phyloP scores from a whole-genome alignment of 2,888 invertebrate genomes.

The Dryadula phaetusa region DNA sequence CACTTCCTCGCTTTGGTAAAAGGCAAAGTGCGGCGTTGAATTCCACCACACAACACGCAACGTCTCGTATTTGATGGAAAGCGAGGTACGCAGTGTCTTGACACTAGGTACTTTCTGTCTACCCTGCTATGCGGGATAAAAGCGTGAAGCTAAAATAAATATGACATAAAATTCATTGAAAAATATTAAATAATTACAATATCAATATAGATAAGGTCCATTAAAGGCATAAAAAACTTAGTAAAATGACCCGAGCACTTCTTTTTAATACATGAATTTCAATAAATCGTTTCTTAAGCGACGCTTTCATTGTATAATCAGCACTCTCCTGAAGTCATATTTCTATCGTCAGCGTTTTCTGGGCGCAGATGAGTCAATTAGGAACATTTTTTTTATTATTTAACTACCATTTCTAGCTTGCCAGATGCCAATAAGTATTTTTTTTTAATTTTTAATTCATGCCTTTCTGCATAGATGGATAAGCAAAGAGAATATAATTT shows the following conservation, averaged over 20 bases:
- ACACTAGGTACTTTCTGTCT: too few species aligned
- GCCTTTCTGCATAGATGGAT: not conserved
- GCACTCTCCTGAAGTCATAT: slow-evolving; percentile 1
- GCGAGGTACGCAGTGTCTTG: too few species aligned
- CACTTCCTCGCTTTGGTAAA: too few species aligned
- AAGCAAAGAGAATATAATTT: not conserved
- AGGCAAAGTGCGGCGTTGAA: too few species aligned
- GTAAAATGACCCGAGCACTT: not conserved
- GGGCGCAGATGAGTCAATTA: slow-evolving; percentile 10
- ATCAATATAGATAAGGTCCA: too few species aligned
- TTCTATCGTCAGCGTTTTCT: slow-evolving; percentile 2
- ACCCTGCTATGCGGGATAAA: too few species aligned
- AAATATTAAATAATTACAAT: too few species aligned
- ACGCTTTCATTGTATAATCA: not conserved
- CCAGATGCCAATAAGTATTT: not conserved
- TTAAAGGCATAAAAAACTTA: not conserved
- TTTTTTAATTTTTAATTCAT: not conserved
- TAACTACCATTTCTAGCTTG: not conserved
- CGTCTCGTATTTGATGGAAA: too few species aligned
- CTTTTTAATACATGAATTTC: not conserved
- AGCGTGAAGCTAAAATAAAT: too few species aligned
- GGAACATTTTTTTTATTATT: not conserved
- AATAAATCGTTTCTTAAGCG: slow-evolving; percentile 1
- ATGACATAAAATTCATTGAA: too few species aligned
- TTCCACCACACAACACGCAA: too few species aligned